phyloP scores from a whole-genome alignment of 92 coral and sea anemone genomes.

The Scolanthus callimorphus region DNA sequence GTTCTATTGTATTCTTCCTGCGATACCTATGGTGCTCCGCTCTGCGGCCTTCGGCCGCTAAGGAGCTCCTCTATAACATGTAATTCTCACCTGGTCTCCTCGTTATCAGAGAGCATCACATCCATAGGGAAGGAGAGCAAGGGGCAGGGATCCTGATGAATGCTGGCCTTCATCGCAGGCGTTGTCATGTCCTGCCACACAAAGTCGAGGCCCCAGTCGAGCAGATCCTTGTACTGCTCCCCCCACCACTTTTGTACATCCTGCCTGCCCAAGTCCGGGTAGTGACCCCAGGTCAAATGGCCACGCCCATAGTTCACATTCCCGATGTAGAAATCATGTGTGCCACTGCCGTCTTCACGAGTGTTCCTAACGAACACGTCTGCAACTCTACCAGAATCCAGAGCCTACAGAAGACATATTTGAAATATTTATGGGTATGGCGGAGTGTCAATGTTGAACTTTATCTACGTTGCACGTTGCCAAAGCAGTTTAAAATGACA shows the following conservation, averaged over 20 bases:
- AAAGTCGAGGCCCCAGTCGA: slow-evolving; percentile 79
- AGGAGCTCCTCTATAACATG: background rate
- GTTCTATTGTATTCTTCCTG: no score
- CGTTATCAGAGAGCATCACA: slow-evolving; percentile 61
- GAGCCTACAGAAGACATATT: slow-evolving; percentile 68
- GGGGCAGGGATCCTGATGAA: slow-evolving; percentile 62
- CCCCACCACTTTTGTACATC: slow-evolving; percentile 86
- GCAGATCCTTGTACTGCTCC: slow-evolving; percentile 64
- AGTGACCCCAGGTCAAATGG: slow-evolving; percentile 73
- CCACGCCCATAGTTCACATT: slow-evolving; percentile 85
- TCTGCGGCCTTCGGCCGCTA: no score
- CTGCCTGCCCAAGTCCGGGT: slow-evolving; percentile 65
- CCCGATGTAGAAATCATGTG: slow-evolving; percentile 44
- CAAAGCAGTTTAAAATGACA: no score
- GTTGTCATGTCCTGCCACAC: slow-evolving; percentile 89
- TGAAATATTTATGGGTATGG: no score
- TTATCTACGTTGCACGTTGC: no score
- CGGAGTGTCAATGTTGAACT: no score
- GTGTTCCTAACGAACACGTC: slow-evolving; percentile 49
- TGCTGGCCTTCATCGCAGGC: slow-evolving; percentile 78
- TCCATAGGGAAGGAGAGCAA: slow-evolving; percentile 78
- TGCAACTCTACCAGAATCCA: slow-evolving; percentile 50
- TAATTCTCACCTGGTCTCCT: slow-evolving; percentile 46
- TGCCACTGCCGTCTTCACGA: slow-evolving; percentile 56
- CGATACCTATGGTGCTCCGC: no score